Conservation (phyloP, 2,888 invertebrate genomes). For the Leptarthrus brevirostris region DNA sequence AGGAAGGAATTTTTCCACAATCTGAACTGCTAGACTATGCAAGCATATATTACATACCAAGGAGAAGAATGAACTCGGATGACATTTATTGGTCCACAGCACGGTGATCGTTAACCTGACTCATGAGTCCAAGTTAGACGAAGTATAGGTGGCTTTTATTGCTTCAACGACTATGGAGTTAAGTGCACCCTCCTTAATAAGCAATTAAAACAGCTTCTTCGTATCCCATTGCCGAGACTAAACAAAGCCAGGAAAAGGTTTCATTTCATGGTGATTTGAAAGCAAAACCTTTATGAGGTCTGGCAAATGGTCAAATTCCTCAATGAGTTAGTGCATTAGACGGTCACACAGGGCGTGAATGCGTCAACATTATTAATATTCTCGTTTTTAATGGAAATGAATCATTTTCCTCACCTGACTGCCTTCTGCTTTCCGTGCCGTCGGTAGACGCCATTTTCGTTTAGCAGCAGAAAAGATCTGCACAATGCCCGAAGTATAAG, state of each 20-base stretch:
- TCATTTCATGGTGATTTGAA: constrained; percentile 25
- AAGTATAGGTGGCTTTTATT: no score
- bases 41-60: not conserved
- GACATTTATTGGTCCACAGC: constrained; percentile 41
- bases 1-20: not conserved
- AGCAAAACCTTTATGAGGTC: not conserved
- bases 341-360: not conserved
- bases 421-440: not conserved
- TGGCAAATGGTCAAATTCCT: not conserved
- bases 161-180: not conserved
- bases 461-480: not conserved
- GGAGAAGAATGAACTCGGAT: constrained; percentile 21
- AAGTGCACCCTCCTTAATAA: not conserved
- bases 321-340: not conserved
- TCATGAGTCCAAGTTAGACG: constrained; percentile 1
- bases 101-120: constrained; percentile 5
- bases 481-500: not conserved
- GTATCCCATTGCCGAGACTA: not conserved
- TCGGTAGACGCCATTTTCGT: not conserved
- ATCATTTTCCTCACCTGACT: not conserved
- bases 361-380: constrained; percentile 30
- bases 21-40: not conserved
- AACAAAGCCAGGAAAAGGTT: constrained; percentile 41
- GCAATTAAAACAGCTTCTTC: not conserved
- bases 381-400: not conserved